A percentile compares a stretch with the other conserved stretches of the same genome.
Evolutionary conservation across 2,113 vertebrate species (phyloP).

Genomic region (Indri indri): DNA sequence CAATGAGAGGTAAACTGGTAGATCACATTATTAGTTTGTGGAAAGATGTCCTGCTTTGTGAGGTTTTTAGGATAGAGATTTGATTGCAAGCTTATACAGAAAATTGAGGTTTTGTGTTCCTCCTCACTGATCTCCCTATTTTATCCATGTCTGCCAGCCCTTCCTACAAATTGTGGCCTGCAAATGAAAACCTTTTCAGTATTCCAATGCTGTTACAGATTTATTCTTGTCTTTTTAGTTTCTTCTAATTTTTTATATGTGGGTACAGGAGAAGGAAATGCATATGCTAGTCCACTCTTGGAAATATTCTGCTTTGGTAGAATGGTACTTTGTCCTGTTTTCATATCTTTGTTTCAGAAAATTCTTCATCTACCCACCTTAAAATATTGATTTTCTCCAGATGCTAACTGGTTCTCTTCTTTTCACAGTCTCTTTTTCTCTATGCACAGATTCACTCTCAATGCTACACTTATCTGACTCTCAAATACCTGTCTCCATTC

Average conservation of each 20-base stretch:
- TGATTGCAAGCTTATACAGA: neutral
- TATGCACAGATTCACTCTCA: neutral
- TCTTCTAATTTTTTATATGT: conserved; percentile 15
- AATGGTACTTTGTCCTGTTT: conserved; percentile 30
- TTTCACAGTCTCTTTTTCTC: neutral
- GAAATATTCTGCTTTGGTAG: conserved; percentile 16
- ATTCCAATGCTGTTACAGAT: neutral
- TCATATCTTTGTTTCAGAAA: conserved; percentile 41
- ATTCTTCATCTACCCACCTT: neutral
- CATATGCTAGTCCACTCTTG: neutral
- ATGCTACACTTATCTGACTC: neutral
- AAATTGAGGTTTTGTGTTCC: neutral
- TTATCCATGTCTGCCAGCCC: neutral
- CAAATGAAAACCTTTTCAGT: conserved; percentile 8
- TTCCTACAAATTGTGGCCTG: neutral
- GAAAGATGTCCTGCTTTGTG: neutral
- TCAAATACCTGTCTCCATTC: neutral
- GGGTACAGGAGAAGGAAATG: neutral
- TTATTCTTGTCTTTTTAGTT: neutral
- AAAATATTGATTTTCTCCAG: neutral
- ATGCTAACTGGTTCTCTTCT: neutral
- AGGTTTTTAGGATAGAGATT: conserved; percentile 6
- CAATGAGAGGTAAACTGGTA: neutral
- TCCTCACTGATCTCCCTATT: neutral
- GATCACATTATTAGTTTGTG: conserved; percentile 5